Evolutionary conservation across 2,888 invertebrate species (phyloP).

Genomic region (Pharmacophagus antenor): DNA sequence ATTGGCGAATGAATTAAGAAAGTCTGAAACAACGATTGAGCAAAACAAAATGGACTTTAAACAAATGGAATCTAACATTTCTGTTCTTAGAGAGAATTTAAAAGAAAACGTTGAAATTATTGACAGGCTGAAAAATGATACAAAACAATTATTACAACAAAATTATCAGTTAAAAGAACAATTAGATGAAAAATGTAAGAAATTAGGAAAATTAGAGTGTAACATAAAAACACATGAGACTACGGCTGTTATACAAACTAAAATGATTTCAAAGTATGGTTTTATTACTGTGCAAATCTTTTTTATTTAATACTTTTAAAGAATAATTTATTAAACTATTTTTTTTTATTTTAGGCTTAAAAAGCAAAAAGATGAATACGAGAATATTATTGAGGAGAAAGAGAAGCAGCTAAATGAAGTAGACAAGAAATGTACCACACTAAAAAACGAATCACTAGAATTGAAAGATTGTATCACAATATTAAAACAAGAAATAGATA

Average conservation of each 20-base stretch:
- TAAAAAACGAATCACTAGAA: slow-evolving; percentile 51
- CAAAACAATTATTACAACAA: slow-evolving; percentile 51
- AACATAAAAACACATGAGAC: slow-evolving; percentile 73
- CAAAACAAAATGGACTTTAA: slow-evolving; percentile 58
- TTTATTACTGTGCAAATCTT: not conserved
- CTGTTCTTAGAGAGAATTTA: slow-evolving; percentile 55
- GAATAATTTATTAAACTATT: too few species aligned
- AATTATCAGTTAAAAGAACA: slow-evolving; percentile 54
- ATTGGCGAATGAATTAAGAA: slow-evolving; percentile 54
- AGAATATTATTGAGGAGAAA: slow-evolving; percentile 48
- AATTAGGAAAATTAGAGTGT: slow-evolving; percentile 53
- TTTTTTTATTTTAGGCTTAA: too few species aligned
- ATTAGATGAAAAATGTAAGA: slow-evolving; percentile 58
- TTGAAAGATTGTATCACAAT: slow-evolving; percentile 37
- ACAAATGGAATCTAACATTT: slow-evolving; percentile 58
- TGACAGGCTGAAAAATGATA: slow-evolving; percentile 57
- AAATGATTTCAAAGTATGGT: slow-evolving; percentile 63
- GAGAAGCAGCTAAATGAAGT: slow-evolving; percentile 58
- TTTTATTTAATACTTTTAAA: too few species aligned
- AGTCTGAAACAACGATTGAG: slow-evolving; percentile 54
- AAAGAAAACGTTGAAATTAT: slow-evolving; percentile 54
- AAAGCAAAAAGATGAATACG: slow-evolving; percentile 61
- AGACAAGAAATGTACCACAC: slow-evolving; percentile 45
- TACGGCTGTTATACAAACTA: slow-evolving; percentile 65
- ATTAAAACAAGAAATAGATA: slow-evolving; percentile 50